Evolutionary conservation across 2,888 invertebrate species (phyloP).

Genomic region (Eledona agricola): DNA sequence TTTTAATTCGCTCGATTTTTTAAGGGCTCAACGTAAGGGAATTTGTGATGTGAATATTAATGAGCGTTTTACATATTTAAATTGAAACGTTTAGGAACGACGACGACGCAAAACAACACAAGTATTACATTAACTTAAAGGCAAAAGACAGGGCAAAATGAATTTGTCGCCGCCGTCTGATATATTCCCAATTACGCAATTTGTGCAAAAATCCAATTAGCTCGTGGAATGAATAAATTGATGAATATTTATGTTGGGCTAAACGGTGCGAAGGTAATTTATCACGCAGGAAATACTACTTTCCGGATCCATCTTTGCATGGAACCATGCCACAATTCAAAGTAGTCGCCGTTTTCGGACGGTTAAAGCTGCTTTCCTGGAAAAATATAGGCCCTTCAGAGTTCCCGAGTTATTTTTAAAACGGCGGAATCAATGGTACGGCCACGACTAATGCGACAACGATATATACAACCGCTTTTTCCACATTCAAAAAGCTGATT

Average conservation of each 20-base stretch:
- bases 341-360: slow-evolving; percentile 26
- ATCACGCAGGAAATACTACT: slow-evolving; percentile 6
- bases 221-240: too few species aligned
- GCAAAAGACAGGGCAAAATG: slow-evolving; percentile 19
- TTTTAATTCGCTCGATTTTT: slow-evolving; percentile 43
- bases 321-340: slow-evolving; percentile 27
- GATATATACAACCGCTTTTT: slow-evolving; percentile 35
- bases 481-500: slow-evolving; percentile 9
- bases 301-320: slow-evolving; percentile 24
- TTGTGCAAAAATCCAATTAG: slow-evolving; percentile 12
- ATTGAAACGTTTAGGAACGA: slow-evolving; percentile 38
- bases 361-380: slow-evolving; percentile 27
- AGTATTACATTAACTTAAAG: slow-evolving; percentile 32
- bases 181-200: slow-evolving; percentile 12
- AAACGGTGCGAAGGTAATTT: too few species aligned
- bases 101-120: slow-evolving; percentile 34
- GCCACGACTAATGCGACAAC: slow-evolving; percentile 42
- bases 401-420: slow-evolving; percentile 30
- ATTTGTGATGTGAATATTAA: slow-evolving; percentile 43
- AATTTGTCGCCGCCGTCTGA: slow-evolving; percentile 12
- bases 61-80: slow-evolving; percentile 39
- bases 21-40: slow-evolving; percentile 28
- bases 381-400: slow-evolving; percentile 24
- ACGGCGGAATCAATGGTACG: slow-evolving; percentile 39
- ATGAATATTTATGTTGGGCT: too few species aligned